Evolutionary conservation across 2,113 vertebrate genomes (phyloP), one percentile per base, ranked within the genome.

Genomic region (Ptilonorhynchus violaceus): DNA sequence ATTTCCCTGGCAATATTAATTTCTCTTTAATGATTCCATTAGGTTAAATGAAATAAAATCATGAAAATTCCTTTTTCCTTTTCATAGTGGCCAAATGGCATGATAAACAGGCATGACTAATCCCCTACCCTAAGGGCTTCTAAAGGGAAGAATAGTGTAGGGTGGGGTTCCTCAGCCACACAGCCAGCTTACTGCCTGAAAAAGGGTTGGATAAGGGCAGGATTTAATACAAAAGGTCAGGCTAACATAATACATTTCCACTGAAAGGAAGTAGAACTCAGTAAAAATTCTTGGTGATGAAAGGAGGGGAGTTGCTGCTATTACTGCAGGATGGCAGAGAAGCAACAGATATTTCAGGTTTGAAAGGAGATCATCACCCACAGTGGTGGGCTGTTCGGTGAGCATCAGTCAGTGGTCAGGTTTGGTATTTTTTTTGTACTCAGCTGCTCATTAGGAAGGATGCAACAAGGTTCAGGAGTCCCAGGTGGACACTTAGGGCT

Each of bases 151-250:
- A 92, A 84, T 88, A 37, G 80, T 18, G 33, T 60, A 37, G 86
- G 85, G 77, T 93, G 88, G 35, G 60, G 68, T 33, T 93, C 86
- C 56, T 81, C 72, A 89, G 60, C 80, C 72, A n/a, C 60, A 68
- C 52, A 90, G 49, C 42, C 27, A 5, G 70, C 11, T 96, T 68
- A 53, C 64, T 59, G 77, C 69, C 58, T 76, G 62, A 84, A 86
- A 89, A 93, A 49, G 68, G 47, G 39, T n/a, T 95, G 92, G 91
- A 55, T 92, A 83, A 88, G 89, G 60, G 83, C 76, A 86, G 76
- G 73, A 87, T 91, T 96, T 92, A 78, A 81, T 92, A 75, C 41
- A 68, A 94, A 90, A 90, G 75, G 83, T 92, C 94, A 84, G 50
- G 59, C 86, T 84, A 41, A 76, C 89, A 81, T 84, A 96, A 63